Base-by-base conservation (phyloP, 2,888 invertebrate species). In the Sacculina carcini region DNA sequence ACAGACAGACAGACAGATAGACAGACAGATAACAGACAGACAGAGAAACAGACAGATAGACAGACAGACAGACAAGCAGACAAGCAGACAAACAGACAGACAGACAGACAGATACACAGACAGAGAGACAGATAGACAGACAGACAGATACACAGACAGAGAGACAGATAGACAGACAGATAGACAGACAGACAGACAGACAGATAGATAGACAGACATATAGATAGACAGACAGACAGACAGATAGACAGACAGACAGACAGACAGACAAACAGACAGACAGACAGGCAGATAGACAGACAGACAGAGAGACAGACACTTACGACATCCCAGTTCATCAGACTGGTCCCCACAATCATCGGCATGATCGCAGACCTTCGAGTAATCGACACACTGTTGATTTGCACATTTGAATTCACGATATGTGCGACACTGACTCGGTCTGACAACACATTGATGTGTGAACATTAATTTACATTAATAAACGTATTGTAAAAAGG, bases 341-440 rank as follows among this genome's bases (percentile, higher is more conserved):
- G 83, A 83, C 44, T 75, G 75, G 64, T 90, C 89, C 0, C 82
- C 86, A 62, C 89, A 90, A 64, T 92, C 87, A 62, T 89, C 82
- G 1, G 79, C 76, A 59, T 79, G 78, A 65, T 92, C 87, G 64
- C 92, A 94, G 1, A 86, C 74, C 63, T 78, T 79, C 0, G 71
- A 63, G 51, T 77, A 73, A 47, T 78, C 77, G 48, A 90, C 75
- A 63, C 94, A 94, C 60, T 76, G 78, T 54, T 78, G 76, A 65
- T 86, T 87, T 51, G 83, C 79, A 66, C 92, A 92, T 61, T 79
- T 78, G 67, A 79, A 89, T 67, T 90, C 85, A 6, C 75, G 71
- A 58, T 54, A 58, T 31, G 52, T 54, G 55, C 68, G 68, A n/a
- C 56, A 44, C 28, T 16, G 29, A 3, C 16, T 26, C 16, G 16